Conservation (phyloP, 2,888 invertebrate species). For the Hypomecis punctinalis region DNA sequence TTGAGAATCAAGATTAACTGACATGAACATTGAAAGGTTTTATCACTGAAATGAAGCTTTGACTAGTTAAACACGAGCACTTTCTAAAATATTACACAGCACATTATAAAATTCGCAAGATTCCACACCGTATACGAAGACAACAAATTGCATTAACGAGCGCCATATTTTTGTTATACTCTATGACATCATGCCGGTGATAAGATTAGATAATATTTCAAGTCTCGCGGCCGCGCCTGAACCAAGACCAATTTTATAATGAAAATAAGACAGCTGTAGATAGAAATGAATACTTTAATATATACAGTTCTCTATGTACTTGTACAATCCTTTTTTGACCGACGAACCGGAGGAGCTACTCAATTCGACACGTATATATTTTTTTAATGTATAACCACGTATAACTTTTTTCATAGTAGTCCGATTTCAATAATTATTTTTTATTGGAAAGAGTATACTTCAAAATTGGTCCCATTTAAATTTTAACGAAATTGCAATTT, state of each 20-base stretch:
- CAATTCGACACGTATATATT: no score
- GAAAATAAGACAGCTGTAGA: constrained; percentile 19
- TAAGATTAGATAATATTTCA: constrained; percentile 72
- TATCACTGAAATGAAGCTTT: neutral
- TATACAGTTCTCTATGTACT: no score
- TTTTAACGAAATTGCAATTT: no score
- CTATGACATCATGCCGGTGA: constrained; percentile 69
- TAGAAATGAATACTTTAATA: neutral
- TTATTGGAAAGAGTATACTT: no score
- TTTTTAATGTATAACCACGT: no score
- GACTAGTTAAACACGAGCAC: neutral
- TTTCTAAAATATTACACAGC: constrained; percentile 32
- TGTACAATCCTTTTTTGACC: no score
- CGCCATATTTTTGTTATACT: constrained; percentile 57
- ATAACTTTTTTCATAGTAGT: no score
- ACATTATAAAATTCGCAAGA: constrained; percentile 29
- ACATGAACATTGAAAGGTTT: constrained; percentile 3
- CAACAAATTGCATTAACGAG: constrained; percentile 50
- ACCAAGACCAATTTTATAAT: constrained; percentile 44
- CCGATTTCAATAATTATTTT: no score
- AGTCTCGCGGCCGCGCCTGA: constrained; percentile 62
- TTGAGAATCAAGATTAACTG: constrained; percentile 4
- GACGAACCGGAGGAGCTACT: no score
- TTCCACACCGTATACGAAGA: constrained; percentile 41
- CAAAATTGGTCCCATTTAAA: no score